phyloP scores from a whole-genome alignment of 2,888 invertebrate species.

The Muschampia plurimacula region DNA sequence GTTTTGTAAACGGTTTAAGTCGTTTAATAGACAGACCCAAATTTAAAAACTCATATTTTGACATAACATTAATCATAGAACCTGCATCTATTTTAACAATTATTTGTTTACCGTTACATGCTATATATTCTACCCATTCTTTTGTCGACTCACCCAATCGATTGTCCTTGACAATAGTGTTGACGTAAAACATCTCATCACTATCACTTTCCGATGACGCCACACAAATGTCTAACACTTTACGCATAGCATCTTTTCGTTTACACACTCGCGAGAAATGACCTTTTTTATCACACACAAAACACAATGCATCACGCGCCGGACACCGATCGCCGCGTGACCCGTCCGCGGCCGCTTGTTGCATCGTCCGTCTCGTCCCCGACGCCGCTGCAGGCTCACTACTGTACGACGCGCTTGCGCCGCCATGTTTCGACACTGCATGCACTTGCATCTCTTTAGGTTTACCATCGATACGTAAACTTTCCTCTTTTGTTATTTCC shows the following conservation, averaged over 20 bases:
- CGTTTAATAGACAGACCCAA: neutral
- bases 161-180: neutral
- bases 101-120: neutral
- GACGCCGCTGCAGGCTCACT: too few relatives aligned
- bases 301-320: constrained; percentile 18
- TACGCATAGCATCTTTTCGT: constrained; percentile 9
- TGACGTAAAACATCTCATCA: constrained; percentile 13
- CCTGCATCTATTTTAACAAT: constrained; percentile 18
- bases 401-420: too few relatives aligned
- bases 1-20: constrained; percentile 21
- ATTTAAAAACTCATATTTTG: constrained; percentile 6
- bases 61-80: constrained; percentile 22
- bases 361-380: too few relatives aligned
- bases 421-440: neutral
- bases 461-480: constrained; percentile 10
- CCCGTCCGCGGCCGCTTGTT: neutral
- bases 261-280: constrained; percentile 27
- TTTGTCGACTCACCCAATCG: constrained; percentile 1
- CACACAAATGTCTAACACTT: constrained; percentile 11
- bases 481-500: constrained; percentile 22
- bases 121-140: constrained; percentile 16
- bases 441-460: neutral
- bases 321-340: neutral
- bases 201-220: constrained; percentile 11
- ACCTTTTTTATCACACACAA: constrained; percentile 13